Conservation (phyloP, 2,888 invertebrate genomes). For the Melieria picta region DNA sequence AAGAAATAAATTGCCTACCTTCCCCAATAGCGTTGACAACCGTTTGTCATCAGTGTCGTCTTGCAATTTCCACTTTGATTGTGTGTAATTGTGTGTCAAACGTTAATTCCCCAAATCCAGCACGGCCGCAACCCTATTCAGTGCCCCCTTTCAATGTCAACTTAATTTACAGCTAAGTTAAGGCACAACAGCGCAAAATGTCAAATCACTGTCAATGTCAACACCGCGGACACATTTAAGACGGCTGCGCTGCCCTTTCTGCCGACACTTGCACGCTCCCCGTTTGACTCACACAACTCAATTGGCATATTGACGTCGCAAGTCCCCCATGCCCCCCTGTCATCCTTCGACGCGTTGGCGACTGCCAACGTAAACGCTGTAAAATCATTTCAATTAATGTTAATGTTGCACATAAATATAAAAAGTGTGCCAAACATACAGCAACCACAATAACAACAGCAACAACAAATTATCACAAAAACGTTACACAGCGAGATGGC, state of each 20-base stretch:
- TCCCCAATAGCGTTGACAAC: too few relatives aligned
- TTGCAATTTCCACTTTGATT: too few relatives aligned
- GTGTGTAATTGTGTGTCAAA: too few relatives aligned
- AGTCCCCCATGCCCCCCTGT: not conserved
- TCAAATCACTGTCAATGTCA: slow-evolving; percentile 5
- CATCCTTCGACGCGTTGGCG: not conserved
- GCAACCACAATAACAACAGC: not conserved
- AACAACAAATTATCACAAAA: not conserved
- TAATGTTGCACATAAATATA: slow-evolving; percentile 13
- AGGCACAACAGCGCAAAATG: not conserved
- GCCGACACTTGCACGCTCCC: too few relatives aligned
- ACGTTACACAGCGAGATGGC: slow-evolving; percentile 1
- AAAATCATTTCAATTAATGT: slow-evolving; percentile 17
- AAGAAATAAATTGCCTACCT: too few relatives aligned
- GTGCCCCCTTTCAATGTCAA: too few relatives aligned
- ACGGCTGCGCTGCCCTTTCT: too few relatives aligned
- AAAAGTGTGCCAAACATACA: not conserved
- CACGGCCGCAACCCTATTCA: too few relatives aligned
- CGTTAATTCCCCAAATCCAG: too few relatives aligned
- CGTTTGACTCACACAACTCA: not conserved
- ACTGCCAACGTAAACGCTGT: not conserved
- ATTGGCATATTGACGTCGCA: not conserved
- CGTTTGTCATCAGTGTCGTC: too few relatives aligned
- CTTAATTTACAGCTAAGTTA: too few relatives aligned
- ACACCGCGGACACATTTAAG: not conserved